Evolutionary conservation across 2,888 invertebrate genomes (phyloP), one percentile per base, ranked within the genome.

Genomic region (Mythimna albipuncta): DNA sequence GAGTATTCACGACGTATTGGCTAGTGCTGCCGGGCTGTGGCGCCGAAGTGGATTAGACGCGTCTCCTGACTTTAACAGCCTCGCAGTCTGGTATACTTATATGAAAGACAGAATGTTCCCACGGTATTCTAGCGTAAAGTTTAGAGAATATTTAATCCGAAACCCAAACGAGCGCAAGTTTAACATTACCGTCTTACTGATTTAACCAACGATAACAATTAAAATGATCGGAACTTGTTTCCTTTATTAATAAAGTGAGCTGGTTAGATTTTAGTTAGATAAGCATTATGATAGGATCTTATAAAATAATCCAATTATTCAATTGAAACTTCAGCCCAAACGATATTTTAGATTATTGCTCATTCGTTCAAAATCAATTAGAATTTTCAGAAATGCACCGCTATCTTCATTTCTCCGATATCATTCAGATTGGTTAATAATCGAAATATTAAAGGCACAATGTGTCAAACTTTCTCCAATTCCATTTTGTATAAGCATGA

Each of bases 381-480:
- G 0, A 61, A 35, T 47, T 50, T 50, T 61, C 41, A 64, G 32
- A 55, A 21, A 32, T 32, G 13, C 35, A 54, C 19, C 16, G 50
- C 32, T 57, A 4, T 9, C 7, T 55, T 21, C 9, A 64, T 57
- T 62, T 57, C 55, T 54, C 58, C 6, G 11, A 59, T 41, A 10
- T 21, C 32, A 35, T 58, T 54, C 2, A 32, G 26, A 54, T 62
- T 32, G 44, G 35, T 64, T 57, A 54, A 67, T 71, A 35, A 67
- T 50, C 21, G 35, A 68, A 58, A 58, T 58, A 59, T 70, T 69
- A 50, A 82, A 63, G 19, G n/a, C 26, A 47, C 44, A 62, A 26
- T 68, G 54, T 76, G 32, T 55, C 21, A 63, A 72, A 84, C 86
- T 86, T 84, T 84, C 85, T 70, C 75, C 69, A 64, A 75, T 66